Conservation (phyloP, 2,113 vertebrate species). For the Herpetotheres cachinnans region DNA sequence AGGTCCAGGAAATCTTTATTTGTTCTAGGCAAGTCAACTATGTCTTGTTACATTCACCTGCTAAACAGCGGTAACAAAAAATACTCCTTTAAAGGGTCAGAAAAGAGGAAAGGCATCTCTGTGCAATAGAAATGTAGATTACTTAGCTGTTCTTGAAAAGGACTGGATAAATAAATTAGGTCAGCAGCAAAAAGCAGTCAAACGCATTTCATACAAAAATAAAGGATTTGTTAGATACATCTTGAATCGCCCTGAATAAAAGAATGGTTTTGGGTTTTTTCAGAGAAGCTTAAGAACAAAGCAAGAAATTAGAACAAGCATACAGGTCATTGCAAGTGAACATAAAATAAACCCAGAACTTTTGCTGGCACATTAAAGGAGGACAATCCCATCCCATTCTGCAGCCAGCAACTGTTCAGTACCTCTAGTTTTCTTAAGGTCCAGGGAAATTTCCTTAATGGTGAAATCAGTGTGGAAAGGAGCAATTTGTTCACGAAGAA, state of each 20-base stretch:
- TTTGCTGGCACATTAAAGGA: slow-evolving; percentile 62
- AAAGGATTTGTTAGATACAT: not conserved
- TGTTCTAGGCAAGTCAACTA: not conserved
- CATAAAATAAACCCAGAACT: slow-evolving; percentile 75
- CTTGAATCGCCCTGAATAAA: not conserved
- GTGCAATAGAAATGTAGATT: not conserved
- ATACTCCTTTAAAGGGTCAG: not conserved
- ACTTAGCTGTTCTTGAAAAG: not conserved
- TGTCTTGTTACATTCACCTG: not conserved
- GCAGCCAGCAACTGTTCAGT: slow-evolving; percentile 70
- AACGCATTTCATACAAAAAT: not conserved
- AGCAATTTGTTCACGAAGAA: slow-evolving; percentile 98
- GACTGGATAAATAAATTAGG: not conserved
- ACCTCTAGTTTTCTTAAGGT: slow-evolving; percentile 99
- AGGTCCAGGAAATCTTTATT: not conserved
- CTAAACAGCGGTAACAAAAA: not conserved
- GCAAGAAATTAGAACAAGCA: slow-evolving; percentile 39
- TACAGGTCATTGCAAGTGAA: slow-evolving; percentile 79
- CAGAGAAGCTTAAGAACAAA: slow-evolving; percentile 9
- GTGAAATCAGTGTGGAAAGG: slow-evolving; percentile 99
- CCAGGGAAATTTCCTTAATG: slow-evolving; percentile 99
- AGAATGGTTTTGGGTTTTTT: not conserved
- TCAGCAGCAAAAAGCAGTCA: not conserved
- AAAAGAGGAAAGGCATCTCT: not conserved
- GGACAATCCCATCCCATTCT: slow-evolving; percentile 38